Base-by-base conservation (phyloP, 2,797 vertebrate genomes). In the Trichosurus vulpecula region DNA sequence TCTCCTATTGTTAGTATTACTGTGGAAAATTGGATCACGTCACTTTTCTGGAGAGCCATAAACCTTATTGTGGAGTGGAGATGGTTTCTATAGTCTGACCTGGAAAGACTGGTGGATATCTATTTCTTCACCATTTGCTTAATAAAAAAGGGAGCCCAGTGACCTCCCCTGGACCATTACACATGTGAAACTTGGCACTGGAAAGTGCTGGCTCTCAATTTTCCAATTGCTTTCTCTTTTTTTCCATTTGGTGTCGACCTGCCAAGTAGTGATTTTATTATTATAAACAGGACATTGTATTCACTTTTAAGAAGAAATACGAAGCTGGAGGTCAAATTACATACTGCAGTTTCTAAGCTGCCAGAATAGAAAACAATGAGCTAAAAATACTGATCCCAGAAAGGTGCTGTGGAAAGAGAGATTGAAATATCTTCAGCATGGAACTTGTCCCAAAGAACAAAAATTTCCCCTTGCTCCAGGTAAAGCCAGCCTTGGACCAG, bases 241-340 rank as follows among this genome's bases (percentile, higher is more conserved):
- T 98, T 98, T 98, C 98, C 98, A 96, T 98, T 98, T 98, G 98
- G 98, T 98, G 98, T 98, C 98, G 96, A 98, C 97, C 98, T 99
- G 99, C 99, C 99, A 99, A 98, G 98, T 98, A 97, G 98, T 98
- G 98, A 99, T 99, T 99, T 99, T 99, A 99, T 99, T 99, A 98
- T 99, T 99, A 98, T 99, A 99, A 99, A 98, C 99, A 99, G 98
- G 99, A 99, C 98, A 99, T 98, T 98, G 98, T 99, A 99, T 99
- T 99, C 98, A 98, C 98, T 99, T 99, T 99, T 98, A 98, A 99
- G 98, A 98, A 99, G 99, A 99, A 99, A 99, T 98, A 97, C 99
- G 98, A 99, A 98, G 98, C 98, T 98, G 97, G 97, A 99, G 99
- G 98, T 99, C 99, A 98, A 98, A 98, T 99, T 98, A 98, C 98